These are phyloP conservation scores for Macrosiphum euphorbiae DNA, from an alignment of 2,888 invertebrate species.

Conservation along the genomic window DNA sequence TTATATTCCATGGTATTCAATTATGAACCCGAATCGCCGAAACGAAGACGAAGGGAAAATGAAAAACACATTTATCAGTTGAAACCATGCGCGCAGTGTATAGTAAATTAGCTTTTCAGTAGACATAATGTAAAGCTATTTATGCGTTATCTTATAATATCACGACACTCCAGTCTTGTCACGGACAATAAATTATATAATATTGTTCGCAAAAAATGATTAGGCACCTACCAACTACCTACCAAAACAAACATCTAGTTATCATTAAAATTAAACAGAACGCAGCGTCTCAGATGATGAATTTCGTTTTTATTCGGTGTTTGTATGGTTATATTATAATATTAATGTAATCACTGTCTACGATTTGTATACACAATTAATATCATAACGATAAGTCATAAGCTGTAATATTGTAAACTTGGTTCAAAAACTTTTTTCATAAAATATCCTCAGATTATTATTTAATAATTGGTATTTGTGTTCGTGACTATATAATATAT, in stretches of 20 bases:
- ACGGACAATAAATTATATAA: neutral
- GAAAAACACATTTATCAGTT: neutral
- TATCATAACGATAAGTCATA: neutral
- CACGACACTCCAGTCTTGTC: neutral
- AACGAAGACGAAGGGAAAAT: neutral
- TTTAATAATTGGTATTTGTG: neutral
- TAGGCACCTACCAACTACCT: neutral
- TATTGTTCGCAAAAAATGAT: neutral
- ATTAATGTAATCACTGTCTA: neutral
- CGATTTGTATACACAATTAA: neutral
- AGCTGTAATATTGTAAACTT: neutral
- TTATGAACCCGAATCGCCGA: neutral
- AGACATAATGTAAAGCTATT: neutral
- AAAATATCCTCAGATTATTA: neutral
- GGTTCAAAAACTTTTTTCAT: neutral
- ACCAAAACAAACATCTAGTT: neutral
- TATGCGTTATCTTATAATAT: neutral
- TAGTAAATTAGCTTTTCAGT: neutral
- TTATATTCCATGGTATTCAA: neutral
- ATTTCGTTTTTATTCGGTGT: neutral
- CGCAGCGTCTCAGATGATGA: neutral
- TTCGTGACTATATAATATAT: neutral
- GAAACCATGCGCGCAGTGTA: neutral
- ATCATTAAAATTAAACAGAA: neutral
- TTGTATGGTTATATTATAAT: neutral